These are phyloP conservation scores for Papilio helenus DNA, from an alignment of 1,140 invertebrate species.

Conservation along the genomic window DNA sequence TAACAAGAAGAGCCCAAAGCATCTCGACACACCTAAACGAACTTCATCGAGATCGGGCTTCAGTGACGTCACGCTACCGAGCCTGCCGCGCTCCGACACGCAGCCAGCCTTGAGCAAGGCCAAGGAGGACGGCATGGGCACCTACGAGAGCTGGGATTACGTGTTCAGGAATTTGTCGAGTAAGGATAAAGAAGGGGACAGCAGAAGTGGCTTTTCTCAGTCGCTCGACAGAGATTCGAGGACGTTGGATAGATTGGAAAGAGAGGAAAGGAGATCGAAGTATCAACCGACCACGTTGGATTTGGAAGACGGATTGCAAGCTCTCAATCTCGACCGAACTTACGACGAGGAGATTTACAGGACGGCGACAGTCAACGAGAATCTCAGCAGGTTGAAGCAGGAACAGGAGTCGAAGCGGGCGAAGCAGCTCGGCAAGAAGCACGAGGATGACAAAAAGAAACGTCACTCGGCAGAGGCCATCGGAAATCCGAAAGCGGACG, in stretches of 20 bases:
- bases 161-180: constrained; percentile 90
- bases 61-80: constrained; percentile 69
- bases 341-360: constrained; percentile 78
- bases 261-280: constrained; percentile 69
- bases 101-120: constrained; percentile 79
- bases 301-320: constrained; percentile 82
- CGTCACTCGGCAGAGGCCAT: constrained; percentile 60
- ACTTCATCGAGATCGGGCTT: constrained; percentile 72
- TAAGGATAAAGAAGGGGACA: constrained; percentile 87
- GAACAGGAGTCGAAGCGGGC: constrained; percentile 73
- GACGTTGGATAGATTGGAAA: constrained; percentile 72
- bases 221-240: constrained; percentile 77
- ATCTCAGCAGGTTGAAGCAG: constrained; percentile 79
- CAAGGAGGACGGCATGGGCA: constrained; percentile 84
- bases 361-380: constrained; percentile 83
- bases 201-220: constrained; percentile 84
- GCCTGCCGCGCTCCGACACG: constrained; percentile 76
- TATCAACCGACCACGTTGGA: constrained; percentile 80
- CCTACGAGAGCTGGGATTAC: constrained; percentile 90
- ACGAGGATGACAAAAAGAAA: constrained; percentile 62
- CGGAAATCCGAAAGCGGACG: constrained; percentile 70
- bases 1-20: constrained; percentile 54
- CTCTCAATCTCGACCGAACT: constrained; percentile 73
- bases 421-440: constrained; percentile 64
- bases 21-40: constrained; percentile 60